phyloP scores from a whole-genome alignment of 2,888 invertebrate genomes.

The Myopa tessellatipennis region DNA sequence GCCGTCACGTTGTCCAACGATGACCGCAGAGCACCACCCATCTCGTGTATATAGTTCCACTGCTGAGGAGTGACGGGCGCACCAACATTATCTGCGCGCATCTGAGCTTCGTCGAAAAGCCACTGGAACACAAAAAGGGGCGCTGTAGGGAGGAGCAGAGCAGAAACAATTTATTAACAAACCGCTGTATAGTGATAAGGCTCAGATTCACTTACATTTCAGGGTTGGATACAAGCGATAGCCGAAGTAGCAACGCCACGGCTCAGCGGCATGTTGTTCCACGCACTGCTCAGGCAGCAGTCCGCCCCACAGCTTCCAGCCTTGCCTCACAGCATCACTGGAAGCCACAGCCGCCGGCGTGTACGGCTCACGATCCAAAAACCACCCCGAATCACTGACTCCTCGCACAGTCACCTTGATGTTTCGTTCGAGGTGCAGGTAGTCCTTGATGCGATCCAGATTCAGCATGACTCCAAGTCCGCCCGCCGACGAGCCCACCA shows the following conservation, averaged over 20 bases:
- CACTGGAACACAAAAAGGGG: constrained; percentile 95
- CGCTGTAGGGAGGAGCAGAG: constrained; percentile 70
- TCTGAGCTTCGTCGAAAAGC: constrained; percentile 94
- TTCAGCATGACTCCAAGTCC: constrained; percentile 95
- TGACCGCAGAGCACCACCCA: constrained; percentile 85
- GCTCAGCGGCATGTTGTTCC: constrained; percentile 76
- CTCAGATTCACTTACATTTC: constrained; percentile 72
- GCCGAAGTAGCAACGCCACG: constrained; percentile 94
- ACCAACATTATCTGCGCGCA: constrained; percentile 91
- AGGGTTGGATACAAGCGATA: constrained; percentile 88
- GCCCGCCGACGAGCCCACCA: constrained; percentile 90
- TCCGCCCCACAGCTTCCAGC: constrained; percentile 84
- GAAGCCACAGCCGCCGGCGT: constrained; percentile 74
- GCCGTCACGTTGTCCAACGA: constrained; percentile 88
- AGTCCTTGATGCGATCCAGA: constrained; percentile 82
- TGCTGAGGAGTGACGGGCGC: constrained; percentile 89
- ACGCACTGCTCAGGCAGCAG: constrained; percentile 83
- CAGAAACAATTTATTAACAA: background rate
- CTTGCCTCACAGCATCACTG: constrained; percentile 77
- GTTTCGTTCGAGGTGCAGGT: constrained; percentile 73
- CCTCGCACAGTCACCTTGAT: constrained; percentile 80
- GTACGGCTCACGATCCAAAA: constrained; percentile 86
- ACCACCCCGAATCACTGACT: constrained; percentile 95
- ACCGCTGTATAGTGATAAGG: background rate
- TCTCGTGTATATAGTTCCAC: constrained; percentile 93